Base-by-base conservation (phyloP, 2,888 invertebrate species). In the Heliothis peltigera region DNA sequence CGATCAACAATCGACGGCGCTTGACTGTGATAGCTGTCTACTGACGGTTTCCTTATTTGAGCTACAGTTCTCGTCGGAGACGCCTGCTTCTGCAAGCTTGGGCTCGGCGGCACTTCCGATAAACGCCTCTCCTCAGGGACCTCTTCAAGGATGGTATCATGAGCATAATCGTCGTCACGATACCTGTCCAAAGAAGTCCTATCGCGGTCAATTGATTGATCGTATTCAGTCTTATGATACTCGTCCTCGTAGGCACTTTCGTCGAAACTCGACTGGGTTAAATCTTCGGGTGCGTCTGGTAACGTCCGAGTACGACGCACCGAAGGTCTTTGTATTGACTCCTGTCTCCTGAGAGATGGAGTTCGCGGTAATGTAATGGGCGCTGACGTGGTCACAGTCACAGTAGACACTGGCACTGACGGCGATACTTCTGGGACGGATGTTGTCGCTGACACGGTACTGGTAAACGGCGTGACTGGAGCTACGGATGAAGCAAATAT, bases 191-290 rank as follows among this genome's bases (percentile, higher is more conserved):
- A 86, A 81, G 94, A 93, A 61, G 88, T 87, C 80, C 91, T 91
- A 64, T 92, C 92, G 61, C 89, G 90, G 71, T 94, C 93, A 83
- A 87, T 87, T 80, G 84, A 80, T 92, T 92, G 92, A 89, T 94
- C 93, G 81, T 89, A 90, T 87, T 94, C 94, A 94, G 95, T 94
- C 94, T 94, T 94, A 91, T 94, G 81, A 86, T 93, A 94, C 89
- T 95, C 94, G 80, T 94, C 93, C 79, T 95, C 95, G 89, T 94
- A 95, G 94, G 94, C 94, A 94, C 94, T 94, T 93, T 94, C 94
- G 84, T 94, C 93, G 81, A 91, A 93, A 88, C 91, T 91, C 76
- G 89, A 88, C 84, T 90, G 88, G 78, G 83, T 71, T 84, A 91
- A 87, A 70, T 94, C 94, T 70, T 94, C 94, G 51, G 95, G 95